Base-by-base conservation (phyloP, 2,797 vertebrate species). In the Vespertilio murinus region DNA sequence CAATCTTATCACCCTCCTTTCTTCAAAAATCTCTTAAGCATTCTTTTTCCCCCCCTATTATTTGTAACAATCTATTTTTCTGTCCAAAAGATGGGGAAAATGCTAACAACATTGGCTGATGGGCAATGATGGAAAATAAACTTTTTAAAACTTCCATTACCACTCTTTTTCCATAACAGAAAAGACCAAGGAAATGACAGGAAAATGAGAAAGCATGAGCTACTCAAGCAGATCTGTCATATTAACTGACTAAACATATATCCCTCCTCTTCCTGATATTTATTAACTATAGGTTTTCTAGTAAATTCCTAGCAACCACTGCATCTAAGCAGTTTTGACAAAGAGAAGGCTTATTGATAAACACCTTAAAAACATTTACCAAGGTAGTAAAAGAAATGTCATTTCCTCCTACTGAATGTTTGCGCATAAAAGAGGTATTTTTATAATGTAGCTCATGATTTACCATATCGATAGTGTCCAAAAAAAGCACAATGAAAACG, bases 331-430 rank as follows among this genome's bases (percentile, higher is more conserved):
- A 94, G 89, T 95, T 95, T 95, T 94, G 96, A 96, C 95, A 96
- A 96, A 95, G 89, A 92, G 96, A 91, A 87, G 54, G 92, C 89
- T 96, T 94, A 95, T 79, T 82, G 64, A 87, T 96, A 95, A 97
- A 97, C 95, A 96, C 78, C 96, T 97, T 94, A 95, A 90, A 96
- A 97, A 96, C 96, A 96, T 96, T 96, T 96, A 95, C 93, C 73
- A 83, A 92, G 84, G 96, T 90, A 95, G 96, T 96, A 95, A 97
- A 96, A 97, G 96, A 95, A 95, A 96, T 96, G 93, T 95, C 94
- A 92, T 95, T 97, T 79, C 94, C 78, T 96, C 93, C 94, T 93
- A 91, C 95, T 91, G 95, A 96, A 96, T 92, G 94, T 97, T 95
- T 96, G 87, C 93, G 96, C 95, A 96, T 74, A 94, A 96, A 94